These are phyloP conservation scores for Mormyrops attenuatus DNA, from an alignment of 2,797 vertebrate genomes.

Conservation along the genomic window DNA sequence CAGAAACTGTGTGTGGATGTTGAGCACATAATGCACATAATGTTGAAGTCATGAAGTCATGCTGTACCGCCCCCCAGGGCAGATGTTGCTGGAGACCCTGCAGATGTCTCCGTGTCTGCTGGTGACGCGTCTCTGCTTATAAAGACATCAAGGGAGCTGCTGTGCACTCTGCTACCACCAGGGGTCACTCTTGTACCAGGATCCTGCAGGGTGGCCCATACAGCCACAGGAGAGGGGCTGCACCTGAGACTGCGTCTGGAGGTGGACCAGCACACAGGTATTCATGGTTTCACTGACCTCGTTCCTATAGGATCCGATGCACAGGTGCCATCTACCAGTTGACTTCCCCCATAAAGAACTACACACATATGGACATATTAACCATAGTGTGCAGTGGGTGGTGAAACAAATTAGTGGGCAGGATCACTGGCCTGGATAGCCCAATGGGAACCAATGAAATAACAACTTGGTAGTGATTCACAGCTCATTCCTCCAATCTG, in stretches of 20 bases:
- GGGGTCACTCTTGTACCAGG: slow-evolving; percentile 67
- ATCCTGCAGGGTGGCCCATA: slow-evolving; percentile 62
- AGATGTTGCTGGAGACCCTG: slow-evolving; percentile 40
- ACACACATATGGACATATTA: not conserved
- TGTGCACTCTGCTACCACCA: slow-evolving; percentile 59
- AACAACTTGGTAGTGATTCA: not conserved
- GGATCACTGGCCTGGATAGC: not conserved
- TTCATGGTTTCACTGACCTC: slow-evolving; percentile 36
- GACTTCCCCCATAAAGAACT: not conserved
- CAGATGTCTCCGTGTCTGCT: slow-evolving; percentile 57
- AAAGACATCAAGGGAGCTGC: slow-evolving; percentile 43
- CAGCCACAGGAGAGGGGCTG: slow-evolving; percentile 60
- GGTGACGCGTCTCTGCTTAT: slow-evolving; percentile 54
- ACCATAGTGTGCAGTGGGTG: not conserved
- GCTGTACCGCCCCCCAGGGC: slow-evolving; percentile 41
- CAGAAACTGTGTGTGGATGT: not conserved
- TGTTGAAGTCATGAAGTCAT: not conserved
- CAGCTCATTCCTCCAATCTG: not conserved
- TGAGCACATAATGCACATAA: not conserved
- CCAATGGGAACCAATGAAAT: not conserved
- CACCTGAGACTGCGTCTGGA: slow-evolving; percentile 70
- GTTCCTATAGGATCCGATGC: not conserved
- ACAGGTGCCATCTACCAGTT: not conserved
- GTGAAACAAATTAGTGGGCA: not conserved
- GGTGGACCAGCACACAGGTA: slow-evolving; percentile 46